phyloP scores from a whole-genome alignment of 2,888 invertebrate genomes.

The Oegoconia quadripuncta region DNA sequence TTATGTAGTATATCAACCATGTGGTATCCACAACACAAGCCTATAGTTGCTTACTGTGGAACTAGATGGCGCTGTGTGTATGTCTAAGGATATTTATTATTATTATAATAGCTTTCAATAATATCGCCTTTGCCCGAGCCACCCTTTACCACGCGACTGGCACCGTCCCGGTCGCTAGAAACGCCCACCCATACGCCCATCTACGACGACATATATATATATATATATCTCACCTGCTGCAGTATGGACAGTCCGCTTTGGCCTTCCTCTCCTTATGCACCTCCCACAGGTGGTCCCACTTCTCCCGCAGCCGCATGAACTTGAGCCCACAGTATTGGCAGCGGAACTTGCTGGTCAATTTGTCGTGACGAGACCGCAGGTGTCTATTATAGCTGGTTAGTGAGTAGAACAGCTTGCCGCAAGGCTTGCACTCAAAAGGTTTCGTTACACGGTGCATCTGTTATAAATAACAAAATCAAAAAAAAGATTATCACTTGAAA shows the following conservation, averaged over 20 bases:
- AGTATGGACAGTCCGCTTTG: conserved; percentile 43
- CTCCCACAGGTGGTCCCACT: conserved; percentile 52
- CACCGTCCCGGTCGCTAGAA: too few species aligned
- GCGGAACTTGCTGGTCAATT: neutral
- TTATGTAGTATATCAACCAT: too few species aligned
- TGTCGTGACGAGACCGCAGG: conserved; percentile 9
- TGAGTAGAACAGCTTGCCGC: conserved; percentile 30
- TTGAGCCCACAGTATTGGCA: conserved; percentile 22
- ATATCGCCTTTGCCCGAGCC: too few species aligned
- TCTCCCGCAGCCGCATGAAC: conserved; percentile 22
- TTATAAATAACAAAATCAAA: neutral
- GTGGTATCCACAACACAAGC: too few species aligned
- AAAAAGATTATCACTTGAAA: too few species aligned
- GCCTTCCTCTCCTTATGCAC: conserved; percentile 32
- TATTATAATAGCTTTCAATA: too few species aligned
- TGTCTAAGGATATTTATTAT: too few species aligned
- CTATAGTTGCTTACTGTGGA: too few species aligned
- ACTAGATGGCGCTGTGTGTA: too few species aligned
- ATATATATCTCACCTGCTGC: conserved; percentile 18
- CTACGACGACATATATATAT: neutral
- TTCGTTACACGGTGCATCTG: conserved; percentile 30
- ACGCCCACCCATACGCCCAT: neutral
- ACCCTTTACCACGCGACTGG: too few species aligned
- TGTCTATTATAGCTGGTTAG: conserved; percentile 28
- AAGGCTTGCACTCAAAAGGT: conserved; percentile 29